Evolutionary conservation across 2,113 vertebrate genomes (phyloP), one percentile per base, ranked within the genome.

Genomic region (Fulica atra): DNA sequence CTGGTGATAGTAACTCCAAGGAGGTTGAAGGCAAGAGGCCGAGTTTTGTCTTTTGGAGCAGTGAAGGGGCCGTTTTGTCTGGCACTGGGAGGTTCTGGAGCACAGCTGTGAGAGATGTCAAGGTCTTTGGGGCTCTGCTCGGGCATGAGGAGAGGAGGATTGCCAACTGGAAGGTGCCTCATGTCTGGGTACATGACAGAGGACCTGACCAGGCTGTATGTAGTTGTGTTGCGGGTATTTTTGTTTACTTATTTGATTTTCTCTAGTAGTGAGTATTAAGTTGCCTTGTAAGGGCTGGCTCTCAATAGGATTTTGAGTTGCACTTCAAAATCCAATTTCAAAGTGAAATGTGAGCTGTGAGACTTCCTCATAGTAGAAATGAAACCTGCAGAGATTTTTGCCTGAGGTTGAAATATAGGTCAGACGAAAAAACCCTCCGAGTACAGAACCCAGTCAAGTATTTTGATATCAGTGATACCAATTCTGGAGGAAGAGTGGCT

Each of bases 21-120:
- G 33, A 73, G n/a, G 25, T 9, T 81, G 77, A 84, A 84, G 60
- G 60, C 28, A 35, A 81, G 35, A 73, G 72, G 35, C 8, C 24
- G 50, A 88, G 26, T 44, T 81, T 28, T 68, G 20, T 53, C 35
- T 82, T 56, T 42, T 1, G 4, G 21, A 42, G 7, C 46, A 36
- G 16, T 0, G 1, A 40, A 69, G 44, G 53, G 63, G 26, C 12
- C 10, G 3, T 74, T 89, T 19, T 0, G 0, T 16, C 44, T 36
- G 64, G 38, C 48, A 13, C 11, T 57, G 26, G 16, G 64, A 56
- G 48, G 18, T 28, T 81, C 42, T 81, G 33, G 35, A 68, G 83
- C 68, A 4, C 0, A 1, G 17, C 0, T 3, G 6, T 0, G 13
- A 65, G 29, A 71, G 42, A 6, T 35, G 18, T 1, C 1, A 60